Evolutionary conservation across 1,140 invertebrate genomes (phyloP).

Genomic region (Periplaneta americana): DNA sequence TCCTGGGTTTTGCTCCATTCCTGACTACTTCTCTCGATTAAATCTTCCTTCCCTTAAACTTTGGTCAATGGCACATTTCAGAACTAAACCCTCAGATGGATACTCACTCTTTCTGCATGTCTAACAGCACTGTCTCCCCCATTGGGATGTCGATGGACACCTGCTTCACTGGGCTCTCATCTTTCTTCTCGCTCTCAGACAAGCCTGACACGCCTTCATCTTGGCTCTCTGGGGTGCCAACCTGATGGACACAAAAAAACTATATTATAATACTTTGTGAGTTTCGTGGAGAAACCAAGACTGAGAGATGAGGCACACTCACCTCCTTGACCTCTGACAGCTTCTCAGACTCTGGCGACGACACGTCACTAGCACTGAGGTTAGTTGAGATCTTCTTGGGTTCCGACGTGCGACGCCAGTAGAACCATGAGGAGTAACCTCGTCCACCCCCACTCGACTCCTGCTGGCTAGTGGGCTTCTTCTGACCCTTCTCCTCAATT

Average conservation of each 20-base stretch:
- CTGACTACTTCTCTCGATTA: no score
- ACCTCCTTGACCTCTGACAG: not conserved
- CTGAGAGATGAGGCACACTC: not conserved
- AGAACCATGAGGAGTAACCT: slow-evolving; percentile 59
- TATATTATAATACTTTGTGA: not conserved
- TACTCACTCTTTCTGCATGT: not conserved
- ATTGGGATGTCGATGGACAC: not conserved
- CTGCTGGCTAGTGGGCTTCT: slow-evolving; percentile 7
- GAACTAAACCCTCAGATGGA: no score
- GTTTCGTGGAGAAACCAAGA: not conserved
- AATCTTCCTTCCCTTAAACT: no score
- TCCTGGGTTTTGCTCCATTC: no score
- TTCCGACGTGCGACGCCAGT: slow-evolving; percentile 51
- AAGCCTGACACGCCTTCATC: not conserved
- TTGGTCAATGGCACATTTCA: no score
- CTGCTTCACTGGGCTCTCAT: not conserved
- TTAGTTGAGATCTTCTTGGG: slow-evolving; percentile 19
- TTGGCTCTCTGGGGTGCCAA: not conserved
- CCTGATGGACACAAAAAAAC: not conserved
- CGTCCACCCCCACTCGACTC: slow-evolving; percentile 26
- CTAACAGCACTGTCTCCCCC: not conserved
- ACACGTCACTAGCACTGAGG: slow-evolving; percentile 12
- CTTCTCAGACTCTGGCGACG: slow-evolving; percentile 8
- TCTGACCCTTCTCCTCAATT: slow-evolving; percentile 39
- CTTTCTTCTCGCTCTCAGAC: not conserved